Percentiles rank a stretch among this genome's conserved stretches.
These are phyloP conservation scores for Pterobdella sp. DNA, from an alignment of 2,888 invertebrate species.

Conservation along the genomic window DNA sequence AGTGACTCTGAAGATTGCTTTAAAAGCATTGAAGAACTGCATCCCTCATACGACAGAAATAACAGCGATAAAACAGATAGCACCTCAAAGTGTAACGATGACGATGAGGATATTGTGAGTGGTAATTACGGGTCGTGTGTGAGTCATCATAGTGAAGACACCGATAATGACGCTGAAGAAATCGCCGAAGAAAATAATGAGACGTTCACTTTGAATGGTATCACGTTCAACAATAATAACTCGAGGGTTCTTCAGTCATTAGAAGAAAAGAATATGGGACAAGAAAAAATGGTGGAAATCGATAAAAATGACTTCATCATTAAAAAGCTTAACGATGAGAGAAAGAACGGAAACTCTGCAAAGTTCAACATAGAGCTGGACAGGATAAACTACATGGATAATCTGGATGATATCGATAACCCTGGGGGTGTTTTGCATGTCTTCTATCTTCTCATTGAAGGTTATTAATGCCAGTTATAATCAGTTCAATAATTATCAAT, in stretches of 20 bases:
- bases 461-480: too few relatives aligned
- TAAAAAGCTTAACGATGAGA: background rate
- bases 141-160: slow-evolving; percentile 5
- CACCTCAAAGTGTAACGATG: background rate
- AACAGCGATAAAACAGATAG: background rate
- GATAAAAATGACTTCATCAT: background rate
- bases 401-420: slow-evolving; percentile 45
- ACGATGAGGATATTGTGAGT: slow-evolving; percentile 4
- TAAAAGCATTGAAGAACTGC: background rate
- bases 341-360: background rate
- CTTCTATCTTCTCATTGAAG: slow-evolving; percentile 78
- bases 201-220: background rate
- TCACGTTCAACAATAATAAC: background rate
- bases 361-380: background rate
- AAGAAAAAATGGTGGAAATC: background rate
- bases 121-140: slow-evolving; percentile 11
- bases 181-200: background rate
- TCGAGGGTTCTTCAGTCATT: too few relatives aligned
- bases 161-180: slow-evolving; percentile 16
- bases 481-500: too few relatives aligned
- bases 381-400: background rate
- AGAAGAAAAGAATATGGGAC: background rate
- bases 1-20: background rate
- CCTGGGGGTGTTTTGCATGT: slow-evolving; percentile 68
- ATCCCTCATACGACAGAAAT: background rate